These are phyloP conservation scores for Belonocnema kinseyi DNA, from an alignment of 1,140 invertebrate species.

Conservation along the genomic window DNA sequence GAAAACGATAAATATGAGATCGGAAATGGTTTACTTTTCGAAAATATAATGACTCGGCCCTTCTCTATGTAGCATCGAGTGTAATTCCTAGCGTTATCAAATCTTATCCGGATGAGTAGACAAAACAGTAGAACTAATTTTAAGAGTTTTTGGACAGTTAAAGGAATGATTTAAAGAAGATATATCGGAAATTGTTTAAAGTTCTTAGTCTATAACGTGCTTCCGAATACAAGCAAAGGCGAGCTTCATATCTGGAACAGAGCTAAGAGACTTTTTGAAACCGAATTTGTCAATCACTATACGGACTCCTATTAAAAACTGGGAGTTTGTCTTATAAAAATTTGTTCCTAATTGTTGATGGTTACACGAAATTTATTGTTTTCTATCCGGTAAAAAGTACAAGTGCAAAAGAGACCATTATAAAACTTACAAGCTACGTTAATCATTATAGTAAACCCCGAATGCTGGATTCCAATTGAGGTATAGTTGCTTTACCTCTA, in stretches of 20 bases:
- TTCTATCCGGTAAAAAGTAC: not conserved
- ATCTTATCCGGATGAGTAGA: conserved; percentile 40
- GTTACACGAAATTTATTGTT: conserved; percentile 16
- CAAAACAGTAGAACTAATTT: conserved; percentile 30
- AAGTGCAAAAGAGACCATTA: not conserved
- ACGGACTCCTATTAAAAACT: not conserved
- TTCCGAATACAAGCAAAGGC: conserved; percentile 30
- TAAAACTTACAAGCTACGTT: not conserved
- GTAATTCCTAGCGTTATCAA: conserved; percentile 43
- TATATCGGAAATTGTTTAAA: conserved; percentile 48
- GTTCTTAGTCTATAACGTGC: conserved; percentile 43
- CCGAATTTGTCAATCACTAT: conserved; percentile 10
- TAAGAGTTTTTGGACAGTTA: conserved; percentile 44
- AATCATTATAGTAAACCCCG: conserved; percentile 26
- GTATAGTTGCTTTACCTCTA: not conserved
- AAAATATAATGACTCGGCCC: conserved; percentile 32
- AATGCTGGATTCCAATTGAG: conserved; percentile 6
- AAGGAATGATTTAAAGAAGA: conserved; percentile 42
- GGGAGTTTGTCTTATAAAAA: conserved; percentile 2
- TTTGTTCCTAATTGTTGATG: not conserved
- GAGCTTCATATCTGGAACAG: not conserved
- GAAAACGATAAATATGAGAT: conserved; percentile 34
- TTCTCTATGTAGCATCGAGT: conserved; percentile 50
- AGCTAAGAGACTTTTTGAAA: not conserved
- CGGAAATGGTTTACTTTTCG: conserved; percentile 34